Conservation (phyloP, 2,888 invertebrate species). For the Apamea anceps region DNA sequence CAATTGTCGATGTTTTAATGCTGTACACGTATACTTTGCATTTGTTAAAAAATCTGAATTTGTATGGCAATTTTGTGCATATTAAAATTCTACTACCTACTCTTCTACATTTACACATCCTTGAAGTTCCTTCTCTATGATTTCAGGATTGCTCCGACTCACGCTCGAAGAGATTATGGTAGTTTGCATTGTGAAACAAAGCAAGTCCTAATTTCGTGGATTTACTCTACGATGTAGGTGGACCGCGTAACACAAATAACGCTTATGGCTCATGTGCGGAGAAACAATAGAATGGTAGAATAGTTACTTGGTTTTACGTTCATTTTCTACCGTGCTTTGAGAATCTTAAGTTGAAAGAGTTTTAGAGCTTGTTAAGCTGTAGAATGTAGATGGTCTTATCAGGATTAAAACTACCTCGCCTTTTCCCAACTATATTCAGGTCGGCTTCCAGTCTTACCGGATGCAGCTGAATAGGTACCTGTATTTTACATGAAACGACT, state of each 20-base stretch:
- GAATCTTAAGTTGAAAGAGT: neutral
- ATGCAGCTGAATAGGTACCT: no score
- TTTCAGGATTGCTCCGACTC: constrained; percentile 30
- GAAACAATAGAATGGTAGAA: neutral
- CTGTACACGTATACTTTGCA: no score
- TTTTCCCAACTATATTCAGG: no score
- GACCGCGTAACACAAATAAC: constrained; percentile 1
- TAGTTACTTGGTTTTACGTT: neutral
- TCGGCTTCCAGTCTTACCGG: no score
- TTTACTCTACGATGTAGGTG: constrained; percentile 18
- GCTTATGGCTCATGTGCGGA: neutral
- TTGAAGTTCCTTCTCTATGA: neutral
- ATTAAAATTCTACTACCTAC: neutral
- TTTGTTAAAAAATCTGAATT: no score
- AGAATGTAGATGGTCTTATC: no score
- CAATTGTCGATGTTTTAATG: neutral
- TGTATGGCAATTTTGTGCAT: neutral
- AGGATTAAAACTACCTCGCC: no score
- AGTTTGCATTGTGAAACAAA: constrained; percentile 38
- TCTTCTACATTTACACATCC: neutral
- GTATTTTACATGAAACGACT: no score
- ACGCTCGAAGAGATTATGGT: constrained; percentile 26
- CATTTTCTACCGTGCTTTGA: neutral
- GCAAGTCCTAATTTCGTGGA: constrained; percentile 27
- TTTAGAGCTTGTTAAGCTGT: neutral